A percentile compares a stretch with the other conserved stretches of the same genome.
These are phyloP conservation scores for Macrobrachium nipponense DNA, from an alignment of 1,140 invertebrate genomes.

Conservation along the genomic window DNA sequence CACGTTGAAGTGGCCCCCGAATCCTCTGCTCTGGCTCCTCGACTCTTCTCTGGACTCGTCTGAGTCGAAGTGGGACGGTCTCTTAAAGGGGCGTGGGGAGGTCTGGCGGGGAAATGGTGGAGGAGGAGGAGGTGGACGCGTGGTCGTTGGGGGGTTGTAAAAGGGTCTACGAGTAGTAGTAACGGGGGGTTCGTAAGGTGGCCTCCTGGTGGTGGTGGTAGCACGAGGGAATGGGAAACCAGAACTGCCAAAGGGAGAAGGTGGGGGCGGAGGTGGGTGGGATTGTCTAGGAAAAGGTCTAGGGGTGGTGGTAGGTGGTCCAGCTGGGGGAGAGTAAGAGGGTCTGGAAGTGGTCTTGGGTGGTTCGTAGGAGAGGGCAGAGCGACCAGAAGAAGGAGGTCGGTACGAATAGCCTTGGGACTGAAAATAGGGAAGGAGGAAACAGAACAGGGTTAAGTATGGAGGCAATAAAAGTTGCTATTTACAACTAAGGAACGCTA, in stretches of 20 bases:
- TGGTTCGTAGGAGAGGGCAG: slow-evolving; percentile 31
- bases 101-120: not conserved
- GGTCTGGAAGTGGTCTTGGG: slow-evolving; percentile 41
- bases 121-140: not conserved
- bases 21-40: too few relatives aligned
- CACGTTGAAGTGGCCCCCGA: too few relatives aligned
- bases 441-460: not conserved
- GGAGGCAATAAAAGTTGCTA: slow-evolving; percentile 2
- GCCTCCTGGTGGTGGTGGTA: not conserved
- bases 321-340: not conserved
- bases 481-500: not conserved
- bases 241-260: not conserved
- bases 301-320: not conserved
- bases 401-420: slow-evolving; percentile 35
- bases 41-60: too few relatives aligned
- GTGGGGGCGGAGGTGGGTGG: not conserved
- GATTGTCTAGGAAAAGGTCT: not conserved
- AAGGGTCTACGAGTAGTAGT: not conserved
- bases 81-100: too few relatives aligned
- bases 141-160: not conserved
- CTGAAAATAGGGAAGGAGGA: slow-evolving; percentile 14
- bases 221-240: not conserved
- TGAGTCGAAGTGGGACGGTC: too few relatives aligned
- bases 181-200: not conserved
- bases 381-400: slow-evolving; percentile 25